Base-by-base conservation (phyloP, 2,797 vertebrate species). In the Eremophila alpestris region DNA sequence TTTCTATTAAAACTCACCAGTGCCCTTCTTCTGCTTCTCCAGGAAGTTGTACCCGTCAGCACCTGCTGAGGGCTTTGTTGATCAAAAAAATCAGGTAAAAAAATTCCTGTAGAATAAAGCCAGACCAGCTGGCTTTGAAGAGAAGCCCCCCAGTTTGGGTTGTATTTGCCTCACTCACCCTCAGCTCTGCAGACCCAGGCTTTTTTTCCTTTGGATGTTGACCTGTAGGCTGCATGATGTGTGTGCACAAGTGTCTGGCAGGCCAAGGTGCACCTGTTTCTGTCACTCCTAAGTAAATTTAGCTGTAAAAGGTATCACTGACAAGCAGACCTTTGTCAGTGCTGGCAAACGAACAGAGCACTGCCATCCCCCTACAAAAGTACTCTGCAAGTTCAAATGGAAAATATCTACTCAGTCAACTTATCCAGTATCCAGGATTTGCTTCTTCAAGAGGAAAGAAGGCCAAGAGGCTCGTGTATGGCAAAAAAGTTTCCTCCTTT, bases 61-160 rank as follows among this genome's bases (percentile, higher is more conserved):
- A 98, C 98, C 99, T 99, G 98, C 99, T 99, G 98, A 98, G 98
- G 99, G 98, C 95, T 98, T 97, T 71, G 97, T 98, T 98, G 98
- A 98, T 98, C 97, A 98, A 98, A 98, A 76, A 54, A 64, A 20
- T 78, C 97, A 98, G 98, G 98, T 98, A 98, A 98, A 98, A 97
- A 98, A 98, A 98, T 96, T 97, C 98, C 98, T 96, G 98, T 98
- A 99, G 98, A 98, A 98, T 98, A 98, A 99, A 99, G 99, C 99
- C 99, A 99, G 99, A 99, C 99, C 99, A 99, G 99, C 99, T 99
- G 99, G 99, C 99, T 99, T 99, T 99, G 98, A 98, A 99, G 98
- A 98, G 98, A 98, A 99, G 98, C 98, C 98, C 98, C 98, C 98
- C 94, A 98, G 98, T 98, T 98, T 98, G 99, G 99, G 99, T 98